A percentile compares a stretch with the other conserved stretches of the same genome.
Evolutionary conservation across 2,797 vertebrate genomes (phyloP).

Genomic region (Toxotes lorentzi): DNA sequence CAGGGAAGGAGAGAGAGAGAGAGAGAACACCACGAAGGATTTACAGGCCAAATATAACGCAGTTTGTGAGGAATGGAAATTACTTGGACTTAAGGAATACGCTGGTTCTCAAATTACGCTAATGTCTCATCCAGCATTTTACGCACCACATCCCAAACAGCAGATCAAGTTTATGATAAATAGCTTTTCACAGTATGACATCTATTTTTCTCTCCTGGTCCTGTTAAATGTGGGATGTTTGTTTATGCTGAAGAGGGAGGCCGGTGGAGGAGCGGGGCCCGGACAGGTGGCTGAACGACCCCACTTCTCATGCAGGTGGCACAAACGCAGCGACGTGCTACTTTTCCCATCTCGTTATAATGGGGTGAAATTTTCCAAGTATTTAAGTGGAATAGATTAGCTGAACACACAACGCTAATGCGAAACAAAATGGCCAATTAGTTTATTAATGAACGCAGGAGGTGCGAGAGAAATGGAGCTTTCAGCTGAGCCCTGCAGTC

Average conservation of each 20-base stretch:
- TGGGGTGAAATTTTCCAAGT: conserved; percentile 86
- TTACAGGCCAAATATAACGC: not conserved
- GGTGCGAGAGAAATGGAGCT: conserved; percentile 11
- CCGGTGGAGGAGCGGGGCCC: conserved; percentile 33
- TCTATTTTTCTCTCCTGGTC: not conserved
- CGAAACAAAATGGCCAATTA: conserved; percentile 83
- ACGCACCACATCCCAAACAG: not conserved
- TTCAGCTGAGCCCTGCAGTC: not conserved
- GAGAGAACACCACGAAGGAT: conserved; percentile 29
- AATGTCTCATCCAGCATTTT: conserved; percentile 31
- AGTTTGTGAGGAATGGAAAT: not conserved
- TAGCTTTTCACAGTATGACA: not conserved
- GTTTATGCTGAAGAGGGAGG: conserved; percentile 40
- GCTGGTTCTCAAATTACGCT: not conserved
- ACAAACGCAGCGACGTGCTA: conserved; percentile 83
- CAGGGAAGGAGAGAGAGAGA: conserved; percentile 10
- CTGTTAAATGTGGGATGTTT: conserved; percentile 36
- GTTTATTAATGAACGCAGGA: conserved; percentile 71
- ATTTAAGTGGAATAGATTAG: conserved; percentile 84
- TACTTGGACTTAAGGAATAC: rapidly evolving
- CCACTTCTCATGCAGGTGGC: conserved; percentile 82
- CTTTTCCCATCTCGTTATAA: conserved; percentile 88
- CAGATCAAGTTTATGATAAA: not conserved
- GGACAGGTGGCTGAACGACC: conserved; percentile 72
- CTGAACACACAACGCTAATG: conserved; percentile 88